A percentile compares a stretch with the other conserved stretches of the same genome.
These are phyloP conservation scores for Oopsacas minuta DNA, from an alignment of 37 sponge, comb jelly and placozoan genomes.

Conservation along the genomic window DNA sequence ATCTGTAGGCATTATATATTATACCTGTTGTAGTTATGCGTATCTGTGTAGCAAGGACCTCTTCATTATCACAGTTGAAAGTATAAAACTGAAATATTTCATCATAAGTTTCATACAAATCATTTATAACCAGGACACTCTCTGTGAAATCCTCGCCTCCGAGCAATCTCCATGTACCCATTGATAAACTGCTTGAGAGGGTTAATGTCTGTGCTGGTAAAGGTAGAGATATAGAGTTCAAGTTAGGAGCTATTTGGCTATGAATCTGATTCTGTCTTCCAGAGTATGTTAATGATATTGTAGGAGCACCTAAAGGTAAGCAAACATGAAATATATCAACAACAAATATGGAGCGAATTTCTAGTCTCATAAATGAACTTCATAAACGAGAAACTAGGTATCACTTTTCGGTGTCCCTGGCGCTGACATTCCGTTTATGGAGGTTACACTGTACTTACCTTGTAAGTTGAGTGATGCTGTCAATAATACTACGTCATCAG, in stretches of 20 bases:
- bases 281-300: not conserved
- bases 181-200: not conserved
- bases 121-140: not conserved
- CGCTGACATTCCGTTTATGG: no score
- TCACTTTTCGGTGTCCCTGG: no score
- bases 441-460: no score
- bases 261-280: not conserved
- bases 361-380: no score
- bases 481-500: not conserved
- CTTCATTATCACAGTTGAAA: not conserved
- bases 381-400: no score
- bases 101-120: not conserved
- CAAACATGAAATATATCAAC: no score
- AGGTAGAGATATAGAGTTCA: not conserved
- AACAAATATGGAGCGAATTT: no score
- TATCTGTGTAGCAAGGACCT: not conserved
- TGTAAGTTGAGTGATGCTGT: not conserved
- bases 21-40: not conserved
- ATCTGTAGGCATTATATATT: no score
- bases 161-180: not conserved
- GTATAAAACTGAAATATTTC: not conserved
- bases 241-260: not conserved
- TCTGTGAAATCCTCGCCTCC: not conserved
- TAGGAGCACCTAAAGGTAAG: not conserved
- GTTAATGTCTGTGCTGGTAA: not conserved